Conservation (phyloP, 1,140 invertebrate genomes). For the Drosophila orena region DNA sequence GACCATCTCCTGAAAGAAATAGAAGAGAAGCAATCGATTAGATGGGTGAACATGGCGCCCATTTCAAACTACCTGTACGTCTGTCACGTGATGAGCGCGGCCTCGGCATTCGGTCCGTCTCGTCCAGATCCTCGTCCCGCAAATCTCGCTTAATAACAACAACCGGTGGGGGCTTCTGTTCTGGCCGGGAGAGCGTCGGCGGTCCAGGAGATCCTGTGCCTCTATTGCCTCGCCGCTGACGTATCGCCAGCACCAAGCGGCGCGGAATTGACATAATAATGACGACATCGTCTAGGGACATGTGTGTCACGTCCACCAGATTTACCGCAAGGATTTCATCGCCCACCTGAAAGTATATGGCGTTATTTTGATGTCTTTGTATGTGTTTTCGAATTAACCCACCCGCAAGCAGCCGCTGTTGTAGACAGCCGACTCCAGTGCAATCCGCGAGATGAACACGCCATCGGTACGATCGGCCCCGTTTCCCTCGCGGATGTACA, state of each 20-base stretch:
- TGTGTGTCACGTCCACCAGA: conserved; percentile 97
- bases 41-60: conserved; percentile 64
- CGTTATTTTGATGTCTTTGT: not conserved
- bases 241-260: conserved; percentile 95
- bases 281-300: conserved; percentile 99
- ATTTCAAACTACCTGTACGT: conserved; percentile 86
- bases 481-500: conserved; percentile 99
- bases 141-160: conserved; percentile 97
- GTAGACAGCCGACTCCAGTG: conserved; percentile 97
- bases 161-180: conserved; percentile 95
- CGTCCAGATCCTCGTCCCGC: conserved; percentile 91
- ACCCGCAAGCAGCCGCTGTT: conserved; percentile 97
- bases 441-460: conserved; percentile 99
- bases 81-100: conserved; percentile 85
- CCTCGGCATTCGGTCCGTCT: conserved; percentile 85
- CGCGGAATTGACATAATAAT: conserved; percentile 99
- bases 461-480: conserved; percentile 96
- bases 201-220: conserved; percentile 88
- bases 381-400: conserved; percentile 18
- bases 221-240: conserved; percentile 89
- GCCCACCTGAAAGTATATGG: conserved; percentile 89
- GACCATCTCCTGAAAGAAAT: conserved; percentile 87
- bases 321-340: conserved; percentile 99
- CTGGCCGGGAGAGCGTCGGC: conserved; percentile 87
- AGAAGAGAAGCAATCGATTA: conserved; percentile 46